Base-by-base conservation (phyloP, 92 coral and sea anemone genomes). In the Galaxea fascicularis region DNA sequence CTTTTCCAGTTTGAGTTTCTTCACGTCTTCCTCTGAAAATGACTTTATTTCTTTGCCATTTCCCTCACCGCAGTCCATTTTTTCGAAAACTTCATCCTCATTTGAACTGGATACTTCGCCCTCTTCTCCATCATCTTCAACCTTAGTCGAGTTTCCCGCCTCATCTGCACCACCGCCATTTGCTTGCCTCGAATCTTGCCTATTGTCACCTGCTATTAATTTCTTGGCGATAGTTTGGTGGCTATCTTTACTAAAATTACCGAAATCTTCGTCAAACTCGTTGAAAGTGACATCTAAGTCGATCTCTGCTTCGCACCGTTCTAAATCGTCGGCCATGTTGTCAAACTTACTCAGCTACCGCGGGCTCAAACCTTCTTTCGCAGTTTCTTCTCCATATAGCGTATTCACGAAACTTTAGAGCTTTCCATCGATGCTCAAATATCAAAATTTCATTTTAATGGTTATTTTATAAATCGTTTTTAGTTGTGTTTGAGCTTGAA, bases 191-290 rank as follows among this genome's bases (percentile, higher is more conserved):
- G 25, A 18, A 79, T 66, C 65, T 20, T n/a, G 18, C 49, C 44
- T 8, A 0, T 82, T 58, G 25, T 44, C 35, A 10, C 35, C 64
- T 11, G 39, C 15, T 52, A 11, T 35, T 22, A 14, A 11, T 29
- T 39, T 35, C 29, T 68, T 58, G 27, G 13, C 41, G 72, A 20
- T 68, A 1, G 21, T 15, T 31, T 87, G 27, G 8, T 29, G 26
- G 8, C 62, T 24, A 0, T n/a, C 1, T 18, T 66, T 44, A 65
- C 44, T 60, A 9, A n/a, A 71, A 29, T 76, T 54, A 4, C 21
- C 25, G 10, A 77, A 28, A 57, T 94, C 98, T 16, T 94, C 98
- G 26, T 90, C 98, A 82, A 94, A 94, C 77, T 94, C 98, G 57
- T 94, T 94, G 74, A 87, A 92, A 39, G 83, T 18, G 58, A 94